Conservation (phyloP, 2,113 vertebrate species). For the Tenrec ecaudatus region DNA sequence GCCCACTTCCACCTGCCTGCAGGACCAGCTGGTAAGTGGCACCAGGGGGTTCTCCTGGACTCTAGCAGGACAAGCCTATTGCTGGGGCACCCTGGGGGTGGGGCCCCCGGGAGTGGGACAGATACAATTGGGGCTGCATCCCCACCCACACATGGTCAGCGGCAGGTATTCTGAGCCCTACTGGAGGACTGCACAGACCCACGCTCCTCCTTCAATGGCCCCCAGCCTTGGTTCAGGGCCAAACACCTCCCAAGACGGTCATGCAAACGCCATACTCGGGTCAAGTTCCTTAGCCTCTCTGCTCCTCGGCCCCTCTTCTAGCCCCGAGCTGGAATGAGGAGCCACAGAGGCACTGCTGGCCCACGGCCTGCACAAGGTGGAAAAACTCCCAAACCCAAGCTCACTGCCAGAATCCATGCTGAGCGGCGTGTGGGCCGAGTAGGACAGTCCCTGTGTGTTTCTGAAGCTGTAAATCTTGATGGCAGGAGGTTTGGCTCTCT, state of each 20-base stretch:
- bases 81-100: background rate
- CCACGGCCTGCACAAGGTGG: too few relatives aligned
- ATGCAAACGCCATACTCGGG: background rate
- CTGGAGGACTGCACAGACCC: background rate
- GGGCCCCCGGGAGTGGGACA: background rate
- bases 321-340: background rate
- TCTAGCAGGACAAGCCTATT: background rate
- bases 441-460: too few relatives aligned
- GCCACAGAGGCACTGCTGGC: too few relatives aligned
- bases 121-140: background rate
- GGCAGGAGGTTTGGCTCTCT: too few relatives aligned
- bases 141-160: background rate
- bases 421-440: too few relatives aligned
- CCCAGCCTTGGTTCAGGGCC: background rate
- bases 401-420: too few relatives aligned
- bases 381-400: too few relatives aligned
- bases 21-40: rapidly evolving
- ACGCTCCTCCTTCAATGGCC: background rate
- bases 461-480: too few relatives aligned
- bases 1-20: rapidly evolving
- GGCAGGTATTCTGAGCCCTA: background rate
- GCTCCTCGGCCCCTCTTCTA: background rate
- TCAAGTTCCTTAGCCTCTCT: background rate
- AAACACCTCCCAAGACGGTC: background rate
- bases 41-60: background rate